Conservation (phyloP, 2,888 invertebrate genomes). For the Eupithecia insigniata region DNA sequence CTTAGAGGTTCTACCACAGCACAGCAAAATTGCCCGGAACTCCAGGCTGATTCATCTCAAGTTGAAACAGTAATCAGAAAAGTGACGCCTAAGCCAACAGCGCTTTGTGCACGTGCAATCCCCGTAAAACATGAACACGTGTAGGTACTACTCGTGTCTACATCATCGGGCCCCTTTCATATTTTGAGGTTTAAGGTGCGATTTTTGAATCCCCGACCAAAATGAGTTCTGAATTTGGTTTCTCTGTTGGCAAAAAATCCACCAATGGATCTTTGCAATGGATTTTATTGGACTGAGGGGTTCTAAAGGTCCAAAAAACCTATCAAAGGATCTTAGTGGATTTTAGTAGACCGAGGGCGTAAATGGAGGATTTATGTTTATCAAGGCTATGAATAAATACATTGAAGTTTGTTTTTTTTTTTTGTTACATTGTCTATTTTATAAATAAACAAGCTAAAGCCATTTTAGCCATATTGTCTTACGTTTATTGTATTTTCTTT, state of each 20-base stretch:
- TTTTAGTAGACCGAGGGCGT: no score
- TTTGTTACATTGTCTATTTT: no score
- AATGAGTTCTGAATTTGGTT: background rate
- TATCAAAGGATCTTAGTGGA: no score
- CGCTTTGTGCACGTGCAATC: conserved; percentile 66
- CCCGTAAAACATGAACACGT: conserved; percentile 64
- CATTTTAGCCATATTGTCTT: no score
- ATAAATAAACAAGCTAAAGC: no score
- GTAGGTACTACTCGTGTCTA: conserved; percentile 45
- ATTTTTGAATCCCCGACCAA: background rate
- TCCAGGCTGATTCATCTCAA: background rate
- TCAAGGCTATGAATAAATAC: no score
- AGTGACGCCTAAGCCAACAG: conserved; percentile 28
- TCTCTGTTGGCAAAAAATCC: background rate
- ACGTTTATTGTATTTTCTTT: no score
- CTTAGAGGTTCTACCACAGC: background rate
- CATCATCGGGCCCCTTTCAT: conserved; percentile 65
- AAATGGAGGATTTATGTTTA: no score
- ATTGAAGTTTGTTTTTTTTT: no score
- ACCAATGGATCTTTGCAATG: no score
- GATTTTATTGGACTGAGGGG: no score
- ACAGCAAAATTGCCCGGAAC: background rate
- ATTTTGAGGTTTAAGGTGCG: conserved; percentile 56
- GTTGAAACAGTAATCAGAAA: conserved; percentile 34
- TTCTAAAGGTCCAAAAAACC: no score